phyloP scores from a whole-genome alignment of 1,140 invertebrate species.

The Saccostrea echinata region DNA sequence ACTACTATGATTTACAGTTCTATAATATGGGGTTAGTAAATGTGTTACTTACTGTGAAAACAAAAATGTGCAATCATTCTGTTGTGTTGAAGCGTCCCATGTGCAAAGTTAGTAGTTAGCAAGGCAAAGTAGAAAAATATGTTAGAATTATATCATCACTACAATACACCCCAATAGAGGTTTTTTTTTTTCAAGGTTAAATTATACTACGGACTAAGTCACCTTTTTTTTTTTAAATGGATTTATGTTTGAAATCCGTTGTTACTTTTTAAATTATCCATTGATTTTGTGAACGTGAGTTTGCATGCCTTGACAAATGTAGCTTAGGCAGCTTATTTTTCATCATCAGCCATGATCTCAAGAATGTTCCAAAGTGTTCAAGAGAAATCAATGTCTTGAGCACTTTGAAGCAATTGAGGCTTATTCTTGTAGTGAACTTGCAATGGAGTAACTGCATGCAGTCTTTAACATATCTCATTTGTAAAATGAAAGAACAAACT shows the following conservation, averaged over 20 bases:
- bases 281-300: no score
- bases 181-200: not conserved
- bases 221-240: not conserved
- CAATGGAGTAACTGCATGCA: no score
- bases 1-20: not conserved
- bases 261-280: no score
- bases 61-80: not conserved
- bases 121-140: constrained; percentile 21
- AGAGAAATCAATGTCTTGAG: no score
- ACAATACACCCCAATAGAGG: not conserved
- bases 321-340: no score
- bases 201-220: not conserved
- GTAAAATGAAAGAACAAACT: not conserved
- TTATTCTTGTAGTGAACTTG: no score
- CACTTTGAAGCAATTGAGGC: no score
- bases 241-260: not conserved
- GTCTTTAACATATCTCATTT: no score
- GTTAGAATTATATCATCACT: not conserved
- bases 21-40: not conserved
- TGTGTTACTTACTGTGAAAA: not conserved
- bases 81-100: not conserved
- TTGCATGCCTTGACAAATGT: no score
- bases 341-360: no score
- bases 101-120: constrained; percentile 31
- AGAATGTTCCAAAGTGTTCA: no score